Percentiles rank a stretch among this genome's conserved stretches.
These are phyloP conservation scores for Pyrocoelia pectoralis DNA, from an alignment of 2,888 invertebrate genomes.

Conservation along the genomic window DNA sequence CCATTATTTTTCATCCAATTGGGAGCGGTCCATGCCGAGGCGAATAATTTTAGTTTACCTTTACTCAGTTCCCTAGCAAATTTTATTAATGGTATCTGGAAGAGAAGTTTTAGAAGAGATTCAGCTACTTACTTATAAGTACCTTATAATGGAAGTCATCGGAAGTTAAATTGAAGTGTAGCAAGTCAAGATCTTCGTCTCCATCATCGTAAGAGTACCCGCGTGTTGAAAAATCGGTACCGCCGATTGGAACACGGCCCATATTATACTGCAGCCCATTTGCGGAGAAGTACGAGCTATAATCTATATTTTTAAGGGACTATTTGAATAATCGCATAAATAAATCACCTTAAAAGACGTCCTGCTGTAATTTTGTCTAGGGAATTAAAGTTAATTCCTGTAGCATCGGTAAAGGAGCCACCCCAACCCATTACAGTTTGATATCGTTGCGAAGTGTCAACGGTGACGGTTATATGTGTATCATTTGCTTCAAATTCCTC, in stretches of 20 bases:
- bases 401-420: no score
- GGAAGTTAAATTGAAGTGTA: slow-evolving; percentile 68
- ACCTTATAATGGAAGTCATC: slow-evolving; percentile 78
- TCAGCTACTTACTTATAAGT: slow-evolving; percentile 16
- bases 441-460: no score
- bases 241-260: slow-evolving; percentile 84
- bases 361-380: no score
- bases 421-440: no score
- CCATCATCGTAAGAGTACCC: slow-evolving; percentile 80
- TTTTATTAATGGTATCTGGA: slow-evolving; percentile 41
- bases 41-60: slow-evolving; percentile 63
- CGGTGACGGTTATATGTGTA: no score
- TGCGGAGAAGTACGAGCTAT: slow-evolving; percentile 74
- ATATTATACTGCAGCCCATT: slow-evolving; percentile 79
- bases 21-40: slow-evolving; percentile 64
- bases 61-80: slow-evolving; percentile 45
- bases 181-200: slow-evolving; percentile 65
- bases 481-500: no score
- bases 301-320: slow-evolving; percentile 2
- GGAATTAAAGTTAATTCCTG: no score
- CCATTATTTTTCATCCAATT: slow-evolving; percentile 64
- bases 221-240: slow-evolving; percentile 84
- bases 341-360: no score
- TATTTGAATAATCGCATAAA: no score
- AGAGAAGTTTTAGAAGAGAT: neutral